Percentiles rank a stretch among this genome's conserved stretches.
Evolutionary conservation across 2,113 vertebrate species (phyloP).

Genomic region (Lophotis ruficrista): DNA sequence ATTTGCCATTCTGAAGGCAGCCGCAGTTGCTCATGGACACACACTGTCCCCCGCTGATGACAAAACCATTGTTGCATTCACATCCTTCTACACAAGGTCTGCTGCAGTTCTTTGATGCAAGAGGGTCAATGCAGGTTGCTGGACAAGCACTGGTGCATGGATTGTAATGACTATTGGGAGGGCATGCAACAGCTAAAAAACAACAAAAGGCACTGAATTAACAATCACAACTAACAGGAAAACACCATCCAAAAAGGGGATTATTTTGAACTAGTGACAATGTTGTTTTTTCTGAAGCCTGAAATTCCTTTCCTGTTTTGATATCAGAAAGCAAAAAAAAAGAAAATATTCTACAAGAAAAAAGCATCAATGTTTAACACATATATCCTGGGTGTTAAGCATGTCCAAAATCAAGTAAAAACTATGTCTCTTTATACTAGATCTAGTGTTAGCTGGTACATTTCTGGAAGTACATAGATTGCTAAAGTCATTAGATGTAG

Average conservation of each 20-base stretch:
- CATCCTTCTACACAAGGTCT: slow-evolving; percentile 74
- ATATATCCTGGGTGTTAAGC: not conserved
- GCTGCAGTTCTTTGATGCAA: slow-evolving; percentile 43
- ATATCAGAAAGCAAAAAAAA: not conserved
- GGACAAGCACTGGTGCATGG: slow-evolving; percentile 72
- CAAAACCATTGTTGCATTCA: slow-evolving; percentile 68
- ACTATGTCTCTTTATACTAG: not conserved
- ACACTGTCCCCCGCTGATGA: slow-evolving; percentile 65
- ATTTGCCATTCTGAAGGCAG: slow-evolving; percentile 54
- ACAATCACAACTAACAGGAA: not conserved
- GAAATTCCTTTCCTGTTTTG: not conserved
- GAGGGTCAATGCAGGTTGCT: slow-evolving; percentile 43
- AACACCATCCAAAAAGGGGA: not conserved
- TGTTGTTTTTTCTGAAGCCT: not conserved
- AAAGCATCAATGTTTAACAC: not conserved
- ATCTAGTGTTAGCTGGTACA: not conserved
- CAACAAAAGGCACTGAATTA: not conserved
- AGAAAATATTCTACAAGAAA: not conserved
- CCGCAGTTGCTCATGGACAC: slow-evolving; percentile 68
- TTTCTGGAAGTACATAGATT: not conserved
- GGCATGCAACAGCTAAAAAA: slow-evolving; percentile 67
- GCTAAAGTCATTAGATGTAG: not conserved
- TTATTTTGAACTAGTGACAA: not conserved
- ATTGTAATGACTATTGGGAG: slow-evolving; percentile 72
- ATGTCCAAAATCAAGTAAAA: not conserved